Conservation (phyloP, 2,113 vertebrate genomes). For the Epinephelus fuscoguttatus region DNA sequence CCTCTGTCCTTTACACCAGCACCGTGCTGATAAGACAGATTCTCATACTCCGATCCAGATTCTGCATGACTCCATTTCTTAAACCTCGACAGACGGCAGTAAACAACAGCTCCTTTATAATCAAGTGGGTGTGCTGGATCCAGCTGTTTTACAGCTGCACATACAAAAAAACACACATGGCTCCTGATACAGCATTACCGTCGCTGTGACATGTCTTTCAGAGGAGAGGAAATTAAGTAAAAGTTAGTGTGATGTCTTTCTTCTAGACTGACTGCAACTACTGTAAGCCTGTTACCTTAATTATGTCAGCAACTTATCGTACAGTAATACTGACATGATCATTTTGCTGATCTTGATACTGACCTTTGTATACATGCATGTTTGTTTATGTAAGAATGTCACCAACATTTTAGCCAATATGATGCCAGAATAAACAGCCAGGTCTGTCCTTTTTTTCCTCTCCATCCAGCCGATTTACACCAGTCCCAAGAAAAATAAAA, state of each 20-base stretch:
- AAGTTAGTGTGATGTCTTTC: neutral
- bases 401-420: too few relatives aligned
- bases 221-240: constrained; percentile 3
- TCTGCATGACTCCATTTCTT: constrained; percentile 35
- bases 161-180: constrained; percentile 30
- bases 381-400: too few relatives aligned
- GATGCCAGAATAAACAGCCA: too few relatives aligned
- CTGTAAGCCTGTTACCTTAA: too few relatives aligned
- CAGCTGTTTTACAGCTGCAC: constrained; percentile 74
- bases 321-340: too few relatives aligned
- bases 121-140: constrained; percentile 54
- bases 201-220: neutral
- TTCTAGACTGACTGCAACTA: neutral
- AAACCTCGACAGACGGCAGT: constrained; percentile 36
- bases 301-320: too few relatives aligned
- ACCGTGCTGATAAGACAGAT: neutral
- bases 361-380: too few relatives aligned
- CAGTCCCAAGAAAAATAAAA: too few relatives aligned
- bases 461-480: too few relatives aligned
- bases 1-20: neutral
- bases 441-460: too few relatives aligned
- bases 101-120: constrained; percentile 60
- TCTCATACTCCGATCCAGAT: constrained; percentile 25
- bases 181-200: constrained; percentile 24
- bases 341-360: too few relatives aligned